Conservation (phyloP, 2,113 vertebrate genomes). For the Astatoreochromis straeleni region DNA sequence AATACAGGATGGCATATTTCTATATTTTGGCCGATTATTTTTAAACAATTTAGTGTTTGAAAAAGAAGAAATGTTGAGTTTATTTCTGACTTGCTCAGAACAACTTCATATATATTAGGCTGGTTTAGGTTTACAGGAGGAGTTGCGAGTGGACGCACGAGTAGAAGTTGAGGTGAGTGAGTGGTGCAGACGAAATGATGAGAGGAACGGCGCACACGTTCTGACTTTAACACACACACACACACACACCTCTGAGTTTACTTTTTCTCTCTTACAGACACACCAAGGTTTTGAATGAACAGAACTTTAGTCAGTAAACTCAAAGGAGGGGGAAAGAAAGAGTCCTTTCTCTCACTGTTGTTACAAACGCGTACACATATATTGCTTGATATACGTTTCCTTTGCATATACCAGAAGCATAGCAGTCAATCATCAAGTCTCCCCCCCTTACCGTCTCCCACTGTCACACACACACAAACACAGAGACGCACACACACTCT, state of each 20-base stretch:
- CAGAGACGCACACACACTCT: not conserved
- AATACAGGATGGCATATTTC: not conserved
- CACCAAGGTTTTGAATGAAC: not conserved
- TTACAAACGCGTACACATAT: not conserved
- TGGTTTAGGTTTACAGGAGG: not conserved
- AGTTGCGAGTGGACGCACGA: constrained; percentile 1
- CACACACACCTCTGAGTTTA: not conserved
- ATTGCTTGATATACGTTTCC: not conserved
- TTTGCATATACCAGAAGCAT: constrained; percentile 22
- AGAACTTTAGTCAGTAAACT: constrained; percentile 5
- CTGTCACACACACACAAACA: not conserved
- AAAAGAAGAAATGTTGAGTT: not conserved
- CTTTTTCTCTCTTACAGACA: not conserved
- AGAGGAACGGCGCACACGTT: constrained; percentile 1
- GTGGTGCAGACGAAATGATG: not conserved
- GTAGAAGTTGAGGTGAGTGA: constrained; percentile 38
- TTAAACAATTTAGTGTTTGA: not conserved
- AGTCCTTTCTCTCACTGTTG: not conserved
- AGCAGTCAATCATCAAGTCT: constrained; percentile 57
- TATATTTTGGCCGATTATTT: not conserved
- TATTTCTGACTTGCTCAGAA: not conserved
- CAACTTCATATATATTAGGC: not conserved
- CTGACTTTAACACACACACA: not conserved
- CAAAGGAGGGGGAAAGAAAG: not conserved
- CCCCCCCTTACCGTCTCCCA: not conserved